Conservation (phyloP, 2,113 vertebrate species). For the Genyomyrus donnyi region DNA sequence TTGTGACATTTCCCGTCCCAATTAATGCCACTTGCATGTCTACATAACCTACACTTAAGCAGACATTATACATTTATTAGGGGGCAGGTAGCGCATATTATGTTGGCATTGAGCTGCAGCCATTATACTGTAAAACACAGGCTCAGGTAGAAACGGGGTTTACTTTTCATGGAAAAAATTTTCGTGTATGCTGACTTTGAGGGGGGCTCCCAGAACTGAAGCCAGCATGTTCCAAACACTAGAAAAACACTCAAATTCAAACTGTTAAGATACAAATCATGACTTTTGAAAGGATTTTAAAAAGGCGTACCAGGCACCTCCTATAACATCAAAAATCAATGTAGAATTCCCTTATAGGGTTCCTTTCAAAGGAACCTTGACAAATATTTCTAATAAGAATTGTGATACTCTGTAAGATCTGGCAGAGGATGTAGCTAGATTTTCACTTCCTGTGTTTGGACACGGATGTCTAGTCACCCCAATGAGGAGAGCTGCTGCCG, state of each 20-base stretch:
- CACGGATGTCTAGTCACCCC: background rate
- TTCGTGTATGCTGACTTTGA: background rate
- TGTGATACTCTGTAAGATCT: background rate
- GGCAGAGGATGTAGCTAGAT: background rate
- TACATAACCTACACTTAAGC: background rate
- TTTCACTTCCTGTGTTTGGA: background rate
- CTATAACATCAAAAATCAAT: background rate
- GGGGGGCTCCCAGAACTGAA: background rate
- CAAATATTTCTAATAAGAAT: background rate
- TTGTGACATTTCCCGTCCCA: background rate
- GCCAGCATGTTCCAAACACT: background rate
- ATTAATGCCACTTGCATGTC: background rate
- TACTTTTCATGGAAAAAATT: background rate
- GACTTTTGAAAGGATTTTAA: background rate
- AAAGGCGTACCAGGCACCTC: background rate
- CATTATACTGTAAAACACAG: background rate
- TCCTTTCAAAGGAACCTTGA: background rate
- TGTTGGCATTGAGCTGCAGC: background rate
- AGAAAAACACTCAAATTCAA: background rate
- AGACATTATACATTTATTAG: background rate
- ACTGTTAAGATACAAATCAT: background rate
- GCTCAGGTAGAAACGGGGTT: background rate
- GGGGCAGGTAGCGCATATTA: background rate
- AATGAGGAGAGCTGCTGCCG: background rate
- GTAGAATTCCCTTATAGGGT: background rate